Evolutionary conservation across 2,113 vertebrate genomes (phyloP), one percentile per base, ranked within the genome.

Genomic region (Henicopernis longicauda): DNA sequence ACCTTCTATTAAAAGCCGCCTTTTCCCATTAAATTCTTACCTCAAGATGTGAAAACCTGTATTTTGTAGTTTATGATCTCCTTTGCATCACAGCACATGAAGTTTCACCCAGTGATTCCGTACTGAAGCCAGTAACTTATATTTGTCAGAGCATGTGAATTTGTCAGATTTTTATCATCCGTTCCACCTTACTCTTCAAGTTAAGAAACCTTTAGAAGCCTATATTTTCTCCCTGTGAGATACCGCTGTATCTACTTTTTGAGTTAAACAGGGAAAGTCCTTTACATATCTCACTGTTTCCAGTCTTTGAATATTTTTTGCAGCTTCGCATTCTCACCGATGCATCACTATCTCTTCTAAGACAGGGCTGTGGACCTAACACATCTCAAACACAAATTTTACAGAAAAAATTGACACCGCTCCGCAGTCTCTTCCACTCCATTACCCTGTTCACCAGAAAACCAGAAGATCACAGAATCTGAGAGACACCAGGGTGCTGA

Each of bases 401-500:
- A 50, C 54, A 38, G n/a, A 54, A 32, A 54, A 18, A 73, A 49
- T 1, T 63, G 32, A 42, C 38, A 5, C 13, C 50, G 16, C 44
- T 21, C 54, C 55, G 32, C 25, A 32, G 42, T 16, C 57, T 52
- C 31, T 86, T 38, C 42, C 42, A 54, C 8, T 83, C 63, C 47
- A 52, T 29, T 29, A 66, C 38, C 12, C 52, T 54, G 10, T 45
- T 76, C 31, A 67, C 13, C 31, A 69, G 67, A 74, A 74, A 81
- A n/a, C 7, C 36, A 52, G 26, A 65, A 55, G 29, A 70, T 29
- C 7, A 32, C 38, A 42, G 42, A 76, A 61, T 47, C 15, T n/a
- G 18, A 67, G 27, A 85, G 11, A 91, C 1, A 9, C 5, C 13
- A 36, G 0, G 0, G 52, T 31, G 82, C 16, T 38, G 10, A 86